Evolutionary conservation across 2,113 vertebrate genomes (phyloP).

Genomic region (Sterrhoptilus dennistouni): DNA sequence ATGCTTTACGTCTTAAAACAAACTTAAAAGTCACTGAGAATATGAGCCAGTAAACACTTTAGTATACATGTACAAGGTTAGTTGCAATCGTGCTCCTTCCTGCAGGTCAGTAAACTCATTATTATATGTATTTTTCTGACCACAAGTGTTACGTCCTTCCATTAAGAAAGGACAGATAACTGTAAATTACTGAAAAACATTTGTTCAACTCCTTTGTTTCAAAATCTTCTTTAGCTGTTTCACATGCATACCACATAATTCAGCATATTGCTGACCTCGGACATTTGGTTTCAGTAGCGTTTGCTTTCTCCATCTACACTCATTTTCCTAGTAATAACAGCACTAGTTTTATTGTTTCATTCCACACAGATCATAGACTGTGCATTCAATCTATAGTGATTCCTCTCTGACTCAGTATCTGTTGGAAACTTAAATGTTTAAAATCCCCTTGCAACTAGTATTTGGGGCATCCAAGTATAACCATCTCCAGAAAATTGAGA

Average conservation of each 20-base stretch:
- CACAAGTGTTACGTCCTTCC: neutral
- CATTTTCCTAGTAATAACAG: neutral
- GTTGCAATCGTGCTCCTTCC: neutral
- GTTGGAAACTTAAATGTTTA: neutral
- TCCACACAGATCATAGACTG: neutral
- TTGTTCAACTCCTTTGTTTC: neutral
- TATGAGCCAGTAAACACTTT: neutral
- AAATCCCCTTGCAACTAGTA: constrained; percentile 15
- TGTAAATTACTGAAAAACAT: neutral
- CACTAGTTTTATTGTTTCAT: constrained; percentile 3
- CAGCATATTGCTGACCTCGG: constrained; percentile 9
- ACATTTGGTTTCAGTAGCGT: neutral
- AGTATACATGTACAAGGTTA: neutral
- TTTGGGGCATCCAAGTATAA: constrained; percentile 15
- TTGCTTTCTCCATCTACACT: neutral
- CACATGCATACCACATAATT: neutral
- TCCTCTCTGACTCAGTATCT: constrained; percentile 11
- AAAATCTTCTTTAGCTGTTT: neutral
- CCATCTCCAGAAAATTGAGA: constrained; percentile 33
- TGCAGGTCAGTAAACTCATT: neutral
- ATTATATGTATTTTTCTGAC: neutral
- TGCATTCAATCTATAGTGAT: neutral
- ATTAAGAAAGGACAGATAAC: neutral
- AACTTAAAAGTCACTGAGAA: neutral
- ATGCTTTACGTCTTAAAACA: neutral